phyloP scores from a whole-genome alignment of 2,888 invertebrate genomes.

The Xestia ashworthii region DNA sequence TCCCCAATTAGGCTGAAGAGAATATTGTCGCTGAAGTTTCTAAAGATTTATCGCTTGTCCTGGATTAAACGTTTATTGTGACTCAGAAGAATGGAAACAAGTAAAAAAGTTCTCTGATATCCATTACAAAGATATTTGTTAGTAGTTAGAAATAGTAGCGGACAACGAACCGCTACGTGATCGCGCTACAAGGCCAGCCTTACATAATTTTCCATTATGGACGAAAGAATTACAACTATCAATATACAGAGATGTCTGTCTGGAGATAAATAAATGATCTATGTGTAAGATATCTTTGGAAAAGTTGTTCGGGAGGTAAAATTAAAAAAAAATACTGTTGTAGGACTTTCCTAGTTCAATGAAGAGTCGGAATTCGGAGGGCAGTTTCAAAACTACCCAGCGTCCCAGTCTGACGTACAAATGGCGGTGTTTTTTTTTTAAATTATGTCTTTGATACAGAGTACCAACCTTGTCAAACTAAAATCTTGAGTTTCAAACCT shows the following conservation, averaged over 20 bases:
- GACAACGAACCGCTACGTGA: conserved; percentile 61
- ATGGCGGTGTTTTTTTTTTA: not conserved
- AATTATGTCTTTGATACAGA: not conserved
- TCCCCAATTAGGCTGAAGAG: conserved; percentile 69
- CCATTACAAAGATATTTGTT: conserved; percentile 63
- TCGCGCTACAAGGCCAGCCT: conserved; percentile 40
- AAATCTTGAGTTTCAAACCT: not conserved
- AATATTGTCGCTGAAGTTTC: conserved; percentile 54
- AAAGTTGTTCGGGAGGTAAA: conserved; percentile 22
- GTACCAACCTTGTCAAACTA: not conserved
- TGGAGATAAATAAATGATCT: conserved; percentile 52
- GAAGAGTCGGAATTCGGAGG: not conserved
- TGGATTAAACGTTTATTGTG: conserved; percentile 56
- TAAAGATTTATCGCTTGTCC: conserved; percentile 55
- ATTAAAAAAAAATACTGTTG: conserved; percentile 7
- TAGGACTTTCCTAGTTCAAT: not conserved
- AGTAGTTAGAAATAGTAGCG: conserved; percentile 51
- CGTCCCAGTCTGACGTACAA: not conserved
- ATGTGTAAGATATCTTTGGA: conserved; percentile 27
- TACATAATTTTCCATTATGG: conserved; percentile 53
- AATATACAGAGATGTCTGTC: conserved; percentile 41
- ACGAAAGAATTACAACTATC: conserved; percentile 50
- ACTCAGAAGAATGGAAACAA: conserved; percentile 46
- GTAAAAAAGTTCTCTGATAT: conserved; percentile 58
- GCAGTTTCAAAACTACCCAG: not conserved